Conservation (phyloP, 2,797 vertebrate genomes). For the Cynodonichthys magdalenae region DNA sequence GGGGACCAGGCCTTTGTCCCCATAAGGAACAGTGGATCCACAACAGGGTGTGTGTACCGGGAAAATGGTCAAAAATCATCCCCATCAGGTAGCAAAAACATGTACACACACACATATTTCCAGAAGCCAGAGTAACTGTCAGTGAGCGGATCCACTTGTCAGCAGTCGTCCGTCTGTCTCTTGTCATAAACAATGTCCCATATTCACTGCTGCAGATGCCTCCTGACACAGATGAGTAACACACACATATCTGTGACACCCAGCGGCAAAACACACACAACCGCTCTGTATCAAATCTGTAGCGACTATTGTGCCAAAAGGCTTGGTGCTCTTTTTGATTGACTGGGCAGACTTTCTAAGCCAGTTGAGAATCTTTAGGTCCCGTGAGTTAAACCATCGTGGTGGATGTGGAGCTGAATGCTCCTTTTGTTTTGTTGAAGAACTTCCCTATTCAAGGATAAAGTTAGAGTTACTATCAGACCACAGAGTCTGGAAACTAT, state of each 20-base stretch:
- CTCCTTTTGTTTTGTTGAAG: conserved; percentile 34
- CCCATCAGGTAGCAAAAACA: too few species aligned
- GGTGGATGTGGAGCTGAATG: conserved; percentile 11
- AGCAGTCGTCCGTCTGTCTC: conserved; percentile 54
- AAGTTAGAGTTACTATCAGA: too few species aligned
- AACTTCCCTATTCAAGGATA: neutral
- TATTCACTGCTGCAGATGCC: conserved; percentile 57
- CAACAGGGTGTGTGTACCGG: too few species aligned
- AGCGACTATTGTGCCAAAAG: conserved; percentile 39
- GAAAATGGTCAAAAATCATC: too few species aligned
- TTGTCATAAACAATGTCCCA: conserved; percentile 54
- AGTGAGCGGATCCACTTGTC: conserved; percentile 67
- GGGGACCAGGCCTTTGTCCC: too few species aligned
- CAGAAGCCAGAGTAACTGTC: conserved; percentile 65
- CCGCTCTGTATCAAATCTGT: conserved; percentile 46
- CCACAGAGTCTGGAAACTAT: neutral
- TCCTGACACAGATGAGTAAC: conserved; percentile 51
- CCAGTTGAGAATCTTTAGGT: conserved; percentile 22
- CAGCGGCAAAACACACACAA: conserved; percentile 60
- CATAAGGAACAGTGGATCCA: too few species aligned
- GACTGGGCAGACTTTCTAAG: conserved; percentile 24
- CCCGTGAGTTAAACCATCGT: conserved; percentile 40
- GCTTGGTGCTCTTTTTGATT: conserved; percentile 35
- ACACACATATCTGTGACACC: conserved; percentile 61
- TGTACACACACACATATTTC: conserved; percentile 5